Evolutionary conservation across 2,888 invertebrate genomes (phyloP).

Genomic region (Campaea margaritaria): DNA sequence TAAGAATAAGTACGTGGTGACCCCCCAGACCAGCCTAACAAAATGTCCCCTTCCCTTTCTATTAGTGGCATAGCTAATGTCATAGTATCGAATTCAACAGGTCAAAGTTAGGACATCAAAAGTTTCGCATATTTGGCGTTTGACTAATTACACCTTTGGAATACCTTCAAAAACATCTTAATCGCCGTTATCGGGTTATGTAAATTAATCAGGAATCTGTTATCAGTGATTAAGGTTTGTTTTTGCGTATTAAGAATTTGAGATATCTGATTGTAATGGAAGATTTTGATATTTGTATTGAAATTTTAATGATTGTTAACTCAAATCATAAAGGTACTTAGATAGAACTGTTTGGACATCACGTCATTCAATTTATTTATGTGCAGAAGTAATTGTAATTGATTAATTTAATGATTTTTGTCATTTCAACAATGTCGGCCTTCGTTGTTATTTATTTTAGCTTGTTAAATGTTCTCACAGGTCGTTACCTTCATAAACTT

Average conservation of each 20-base stretch:
- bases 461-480: slow-evolving; percentile 4
- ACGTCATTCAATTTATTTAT: too few species aligned
- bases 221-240: slow-evolving; percentile 16
- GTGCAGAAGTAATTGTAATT: too few species aligned
- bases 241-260: slow-evolving; percentile 13
- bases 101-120: not conserved
- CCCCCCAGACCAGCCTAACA: too few species aligned
- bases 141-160: slow-evolving; percentile 3
- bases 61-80: too few species aligned
- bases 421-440: too few species aligned
- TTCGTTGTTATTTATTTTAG: too few species aligned
- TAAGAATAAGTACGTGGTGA: too few species aligned
- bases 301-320: too few species aligned
- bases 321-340: too few species aligned
- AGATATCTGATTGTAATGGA: slow-evolving; percentile 13
- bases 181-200: slow-evolving; percentile 5
- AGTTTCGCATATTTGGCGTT: not conserved
- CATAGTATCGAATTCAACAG: not conserved
- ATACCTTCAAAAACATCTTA: slow-evolving; percentile 17
- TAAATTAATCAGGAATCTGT: slow-evolving; percentile 16
- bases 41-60: too few species aligned
- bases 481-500: slow-evolving; percentile 12
- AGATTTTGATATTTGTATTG: slow-evolving; percentile 7
- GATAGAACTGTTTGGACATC: too few species aligned
- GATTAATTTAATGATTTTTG: too few species aligned